Evolutionary conservation across 2,113 vertebrate species (phyloP), one percentile per base, ranked within the genome.

Genomic region (Zosterops japonicus): DNA sequence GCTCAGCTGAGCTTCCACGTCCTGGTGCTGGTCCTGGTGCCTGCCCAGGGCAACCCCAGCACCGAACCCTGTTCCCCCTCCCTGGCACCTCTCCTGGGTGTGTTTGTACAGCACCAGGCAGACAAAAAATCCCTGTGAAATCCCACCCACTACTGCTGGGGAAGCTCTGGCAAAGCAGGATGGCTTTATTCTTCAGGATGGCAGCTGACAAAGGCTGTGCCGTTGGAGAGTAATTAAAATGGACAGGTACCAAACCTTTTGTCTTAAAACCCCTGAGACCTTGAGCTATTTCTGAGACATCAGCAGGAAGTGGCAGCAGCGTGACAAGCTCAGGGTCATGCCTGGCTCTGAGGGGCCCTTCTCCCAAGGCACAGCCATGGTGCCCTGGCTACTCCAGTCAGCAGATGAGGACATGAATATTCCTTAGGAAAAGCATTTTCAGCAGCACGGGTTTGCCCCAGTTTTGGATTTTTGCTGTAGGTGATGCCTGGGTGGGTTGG

Each of bases 1-100:
- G 79, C 87, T 56, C 4, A 0, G 39, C 31, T 29, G 35, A 72
- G 82, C 68, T 19, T 2, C 21, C 1, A 2, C 1, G 0, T 41
- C 79, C 64, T 3, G 2, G 5, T 50, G 65, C 65, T 0, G 14
- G 13, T 35, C 76, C 86, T 1, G 21, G 9, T 12, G 49, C 63
- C 52, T 42, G 53, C 63, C 67, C 5, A 0, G 71, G 44, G 31
- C 53, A 33, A 33, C 20, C 64, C 44, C 19, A 1, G 41, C 7
- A 23, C 21, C 8, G 6, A 86, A 15, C 70, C 31, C 55, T 4
- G 5, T 4, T 42, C 28, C 20, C 47, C 20, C 2, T 52, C 24
- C 4, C n/a, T 12, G 9, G 12, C 71, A 36, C 60, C 50, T 28
- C 63, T 57, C 39, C 68, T 39, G 2, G 5, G 12, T 2, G 21